Evolutionary conservation across 2,113 vertebrate genomes (phyloP), one percentile per base, ranked within the genome.

Genomic region (Percopsis transmontana): DNA sequence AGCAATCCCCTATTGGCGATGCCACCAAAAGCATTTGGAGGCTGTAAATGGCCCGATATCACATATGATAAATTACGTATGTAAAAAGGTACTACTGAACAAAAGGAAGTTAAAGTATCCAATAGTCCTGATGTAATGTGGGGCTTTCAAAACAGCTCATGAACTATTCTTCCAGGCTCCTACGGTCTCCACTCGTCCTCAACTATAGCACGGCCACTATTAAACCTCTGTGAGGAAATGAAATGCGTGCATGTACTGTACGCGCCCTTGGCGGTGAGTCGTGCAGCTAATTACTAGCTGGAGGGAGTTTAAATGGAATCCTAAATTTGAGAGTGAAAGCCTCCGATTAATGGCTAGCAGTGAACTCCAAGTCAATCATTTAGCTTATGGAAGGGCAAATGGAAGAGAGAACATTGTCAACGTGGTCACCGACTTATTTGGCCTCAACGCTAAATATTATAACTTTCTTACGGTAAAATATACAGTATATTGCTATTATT

Each of bases 241-340:
- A 16, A 58, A 58, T 62, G 62, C 48, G 55, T 6, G 54, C 60
- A 41, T 68, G 42, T 27, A 3, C 44, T 45, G 12, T 15, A 66
- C 9, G 60, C 70, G 85, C 72, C 84, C 75, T 83, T 81, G 77
- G 77, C 83, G 60, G 68, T 60, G 82, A 77, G 79, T 41, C 72
- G 58, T 63, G 58, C 82, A 82, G 65, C 85, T 89, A 84, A 89
- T 90, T 90, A 89, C 71, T 65, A 83, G 81, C 78, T 85, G 66
- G 76, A 82, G 83, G 74, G 79, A 74, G 78, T 70, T 68, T 55
- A 86, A 85, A 87, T 85, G 81, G 72, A 84, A 81, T 82, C 76
- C 72, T 66, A 77, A 85, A 86, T 87, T 85, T 86, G 87, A 90
- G 87, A 88, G 86, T 21, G 84, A 88, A 91, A 81, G 84, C 81